Percentiles rank a stretch among this genome's conserved stretches.
Evolutionary conservation across 2,797 vertebrate genomes (phyloP).

Genomic region (Selene dorsalis): DNA sequence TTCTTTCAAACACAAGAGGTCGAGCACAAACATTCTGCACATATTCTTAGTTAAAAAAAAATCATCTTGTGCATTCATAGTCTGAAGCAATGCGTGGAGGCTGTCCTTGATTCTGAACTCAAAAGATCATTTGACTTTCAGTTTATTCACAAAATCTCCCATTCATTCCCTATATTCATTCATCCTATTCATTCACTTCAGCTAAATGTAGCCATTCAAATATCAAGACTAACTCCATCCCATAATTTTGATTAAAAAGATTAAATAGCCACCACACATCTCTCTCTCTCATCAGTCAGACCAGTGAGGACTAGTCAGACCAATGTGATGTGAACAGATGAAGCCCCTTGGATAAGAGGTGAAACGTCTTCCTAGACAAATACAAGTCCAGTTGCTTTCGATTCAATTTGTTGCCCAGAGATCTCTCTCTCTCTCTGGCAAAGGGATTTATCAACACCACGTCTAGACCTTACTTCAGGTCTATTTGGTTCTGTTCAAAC

Average conservation of each 20-base stretch:
- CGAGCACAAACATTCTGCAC: conserved; percentile 11
- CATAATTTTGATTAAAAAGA: neutral
- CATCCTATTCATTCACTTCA: conserved; percentile 12
- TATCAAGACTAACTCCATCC: neutral
- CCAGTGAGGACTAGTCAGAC: no score
- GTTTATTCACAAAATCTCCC: conserved; percentile 34
- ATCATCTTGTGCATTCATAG: neutral
- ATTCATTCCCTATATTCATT: neutral
- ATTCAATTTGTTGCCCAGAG: no score
- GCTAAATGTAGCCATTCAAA: neutral
- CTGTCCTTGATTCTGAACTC: conserved; percentile 14
- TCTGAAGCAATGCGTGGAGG: neutral
- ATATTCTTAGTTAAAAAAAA: conserved; percentile 8
- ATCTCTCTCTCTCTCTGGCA: no score
- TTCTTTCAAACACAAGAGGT: conserved; percentile 10
- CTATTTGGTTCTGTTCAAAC: no score
- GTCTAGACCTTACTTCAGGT: no score
- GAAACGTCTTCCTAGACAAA: no score
- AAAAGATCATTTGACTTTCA: conserved; percentile 16
- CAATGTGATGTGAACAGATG: no score
- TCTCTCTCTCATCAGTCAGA: no score
- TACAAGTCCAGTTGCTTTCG: no score
- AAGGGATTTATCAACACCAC: neutral
- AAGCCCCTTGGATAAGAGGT: no score
- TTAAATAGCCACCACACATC: neutral